These are phyloP conservation scores for Anableps anableps DNA, from an alignment of 2,797 vertebrate genomes.

Conservation along the genomic window DNA sequence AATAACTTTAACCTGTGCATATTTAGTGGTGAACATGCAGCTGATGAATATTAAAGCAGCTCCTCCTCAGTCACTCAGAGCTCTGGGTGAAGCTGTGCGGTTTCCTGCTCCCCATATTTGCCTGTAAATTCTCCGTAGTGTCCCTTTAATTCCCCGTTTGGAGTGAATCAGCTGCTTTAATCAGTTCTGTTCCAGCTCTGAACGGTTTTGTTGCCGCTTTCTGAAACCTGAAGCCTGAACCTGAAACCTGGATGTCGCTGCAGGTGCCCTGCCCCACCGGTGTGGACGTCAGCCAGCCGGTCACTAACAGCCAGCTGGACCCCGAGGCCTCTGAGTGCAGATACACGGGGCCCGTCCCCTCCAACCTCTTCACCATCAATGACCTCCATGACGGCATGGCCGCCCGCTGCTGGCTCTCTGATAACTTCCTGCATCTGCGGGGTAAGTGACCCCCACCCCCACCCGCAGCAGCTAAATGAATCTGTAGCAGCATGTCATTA, in stretches of 20 bases:
- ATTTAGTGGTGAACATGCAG: neutral
- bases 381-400: slow-evolving; percentile 81
- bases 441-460: slow-evolving; percentile 73
- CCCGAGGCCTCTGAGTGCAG: slow-evolving; percentile 27
- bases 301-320: slow-evolving; percentile 62
- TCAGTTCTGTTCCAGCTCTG: too few relatives aligned
- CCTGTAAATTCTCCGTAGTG: too few relatives aligned
- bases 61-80: too few relatives aligned
- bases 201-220: neutral
- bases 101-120: too few relatives aligned
- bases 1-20: too few relatives aligned
- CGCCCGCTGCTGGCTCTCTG: slow-evolving; percentile 82
- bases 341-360: slow-evolving; percentile 73
- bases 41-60: neutral
- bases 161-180: neutral
- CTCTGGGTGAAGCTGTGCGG: too few relatives aligned
- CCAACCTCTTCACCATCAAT: slow-evolving; percentile 89
- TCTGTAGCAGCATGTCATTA: slow-evolving; percentile 56
- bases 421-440: slow-evolving; percentile 69
- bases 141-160: neutral
- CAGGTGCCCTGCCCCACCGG: slow-evolving; percentile 83
- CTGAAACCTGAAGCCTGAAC: too few relatives aligned
- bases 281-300: slow-evolving; percentile 59
- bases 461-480: slow-evolving; percentile 38
- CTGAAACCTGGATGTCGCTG: neutral